Evolutionary conservation across 35 echinoderm and acorn worm species (phyloP), one percentile per base, ranked within the genome.

Genomic region (Apostichopus californicus): DNA sequence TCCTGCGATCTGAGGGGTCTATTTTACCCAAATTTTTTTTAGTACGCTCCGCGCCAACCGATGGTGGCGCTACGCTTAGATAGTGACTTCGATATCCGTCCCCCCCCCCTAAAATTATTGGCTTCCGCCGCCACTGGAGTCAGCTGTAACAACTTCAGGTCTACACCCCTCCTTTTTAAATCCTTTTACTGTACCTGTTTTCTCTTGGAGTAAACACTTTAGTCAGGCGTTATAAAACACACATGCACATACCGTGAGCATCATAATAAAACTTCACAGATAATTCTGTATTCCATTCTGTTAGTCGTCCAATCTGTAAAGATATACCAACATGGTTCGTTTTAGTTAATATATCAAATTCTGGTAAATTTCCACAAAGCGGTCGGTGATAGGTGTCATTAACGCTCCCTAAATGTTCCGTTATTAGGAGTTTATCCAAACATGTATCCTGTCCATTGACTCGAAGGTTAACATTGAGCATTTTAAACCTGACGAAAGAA

Each of bases 271-370:
- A 10, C 12, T 25, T 25, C 78, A 80, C 18, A 5, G 23, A 80
- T 46, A 21, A 26, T 14, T 80, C 24, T 34, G 12, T 34, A 25
- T 80, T 25, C 20, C 6, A 21, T 80, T 80, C 78, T 5, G 22
- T 80, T 46, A 80, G 78, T 25, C 6, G n/a, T 25, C 78, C 78
- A 80, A 80, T 80, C 12, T 80, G 17, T 54, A 80, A 34, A 46
- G 21, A 7, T 80, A 80, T 14, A 80, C 13, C 12, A 7, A 80
- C 78, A 26, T 24, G 24, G 25, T 80, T 80, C 5, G 78, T 25
- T 9, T 25, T 80, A 5, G 78, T 34, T 26, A 5, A 54, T 5
- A 21, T 5, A 46, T 25, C 18, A 80, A 80, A 80, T 8, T 21
- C 12, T 1, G 11, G 21, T 12, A 80, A 80, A 6, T 4, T 2